Evolutionary conservation across 2,888 invertebrate species (phyloP), one percentile per base, ranked within the genome.

Genomic region (Xestoiulus laeticollis): DNA sequence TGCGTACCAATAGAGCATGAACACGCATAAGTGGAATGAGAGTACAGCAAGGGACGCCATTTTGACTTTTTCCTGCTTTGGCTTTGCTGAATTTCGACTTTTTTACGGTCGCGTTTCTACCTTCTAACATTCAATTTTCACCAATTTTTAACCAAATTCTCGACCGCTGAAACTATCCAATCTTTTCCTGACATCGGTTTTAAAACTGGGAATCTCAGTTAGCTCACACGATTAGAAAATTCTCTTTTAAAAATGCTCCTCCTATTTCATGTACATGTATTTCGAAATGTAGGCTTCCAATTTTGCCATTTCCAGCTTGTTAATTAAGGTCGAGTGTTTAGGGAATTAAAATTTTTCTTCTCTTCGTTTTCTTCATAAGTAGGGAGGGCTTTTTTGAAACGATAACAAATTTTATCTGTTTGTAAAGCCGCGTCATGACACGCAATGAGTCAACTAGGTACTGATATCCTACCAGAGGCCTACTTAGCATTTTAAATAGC

Each of bases 21-120:
- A 83, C 83, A 83, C 19, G 83, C 83, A 83, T 30, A 83, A 83
- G 59, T 59, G 59, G 59, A 59, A 83, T 83, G 83, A 83, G 83
- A 83, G 32, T 83, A 83, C 83, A 38, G 38, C 33, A 19, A 59
- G 19, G 33, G 83, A 83, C 83, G 83, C 83, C 83, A 83, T 83
- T 83, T 83, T 83, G 33, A 32, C 38, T 83, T 33, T 38, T 83
- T 32, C 38, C 83, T 83, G 32, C 19, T 83, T 32, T 30, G 32
- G 38, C 32, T 33, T 32, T 30, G 83, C 83, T 30, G n/a, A 10
- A 30, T 33, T 82, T 33, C n/a, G 83, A 33, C 38, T 33, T 83
- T 83, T 82, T 83, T 83, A 1, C 32, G 33, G 83, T 30, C 19
- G 33, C 83, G 19, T 30, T 83, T 83, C 14, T 83, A 1, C 4